Evolutionary conservation across 2,797 vertebrate genomes (phyloP).

Genomic region (Clamator glandarius): DNA sequence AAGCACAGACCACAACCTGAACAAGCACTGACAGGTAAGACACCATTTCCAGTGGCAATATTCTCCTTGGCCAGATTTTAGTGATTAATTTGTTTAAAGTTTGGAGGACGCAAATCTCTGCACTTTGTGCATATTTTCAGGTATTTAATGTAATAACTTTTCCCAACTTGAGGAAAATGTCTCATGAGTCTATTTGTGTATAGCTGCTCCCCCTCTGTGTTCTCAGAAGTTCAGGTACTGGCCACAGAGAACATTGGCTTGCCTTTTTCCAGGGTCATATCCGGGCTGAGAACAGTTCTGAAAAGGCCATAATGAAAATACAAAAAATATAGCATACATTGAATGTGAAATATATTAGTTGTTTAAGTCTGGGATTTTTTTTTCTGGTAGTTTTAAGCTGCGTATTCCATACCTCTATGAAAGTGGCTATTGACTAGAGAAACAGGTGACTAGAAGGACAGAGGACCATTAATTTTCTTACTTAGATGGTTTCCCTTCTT

Average conservation of each 20-base stretch:
- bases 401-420: background rate
- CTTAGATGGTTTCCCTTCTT: background rate
- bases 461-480: background rate
- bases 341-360: background rate
- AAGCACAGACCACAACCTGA: background rate
- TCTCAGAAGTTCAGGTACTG: background rate
- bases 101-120: background rate
- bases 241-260: background rate
- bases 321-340: background rate
- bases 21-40: constrained; percentile 24
- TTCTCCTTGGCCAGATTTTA: background rate
- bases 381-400: background rate
- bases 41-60: background rate
- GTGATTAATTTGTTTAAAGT: background rate
- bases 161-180: background rate
- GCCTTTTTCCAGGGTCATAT: background rate
- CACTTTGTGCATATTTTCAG: background rate
- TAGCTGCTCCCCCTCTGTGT: background rate
- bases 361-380: background rate
- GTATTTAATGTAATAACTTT: background rate
- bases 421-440: background rate
- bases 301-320: background rate
- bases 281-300: background rate
- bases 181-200: background rate
- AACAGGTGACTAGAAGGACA: background rate